Evolutionary conservation across 2,888 invertebrate species (phyloP), one percentile per base, ranked within the genome.

Genomic region (Standfussiana lucernea): DNA sequence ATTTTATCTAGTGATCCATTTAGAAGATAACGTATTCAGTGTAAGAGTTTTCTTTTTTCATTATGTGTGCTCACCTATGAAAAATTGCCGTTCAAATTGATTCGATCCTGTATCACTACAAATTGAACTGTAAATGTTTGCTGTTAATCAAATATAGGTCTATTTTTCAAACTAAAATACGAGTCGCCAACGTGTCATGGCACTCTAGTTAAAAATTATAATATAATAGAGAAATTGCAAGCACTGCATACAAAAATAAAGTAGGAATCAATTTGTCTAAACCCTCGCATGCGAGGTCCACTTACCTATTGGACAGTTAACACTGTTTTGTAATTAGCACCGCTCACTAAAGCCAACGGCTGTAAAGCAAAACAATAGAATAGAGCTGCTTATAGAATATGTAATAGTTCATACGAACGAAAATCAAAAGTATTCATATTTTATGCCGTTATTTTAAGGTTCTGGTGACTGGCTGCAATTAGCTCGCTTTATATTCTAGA

Each of bases 1-100:
- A 89, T 90, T 93, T 90, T 89, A 90, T 89, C 88, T 87, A 86
- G 86, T 86, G 88, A 88, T 89, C 88, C 85, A 88, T 88, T 90
- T 88, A 82, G 77, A 75, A 82, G 72, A 83, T 82, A 86, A 84
- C 80, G 73, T 81, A 74, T 82, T 80, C 70, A 82, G 62, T 80
- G 47, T 82, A 64, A 82, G 79, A 75, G 32, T 64, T 64, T 79
- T 78, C 80, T 82, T 53, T 75, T 62, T 64, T 40, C 40, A 61
- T 56, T 68, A 59, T 59, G 18, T 69, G 18, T 45, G n/a, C 68
- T 50, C 42, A 79, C 64, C 15, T n/a, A 71, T 68, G 78, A 78
- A 77, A 77, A 62, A 77, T 77, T 53, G 28, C n/a, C 15, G 35
- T n/a, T 4, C 37, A 69, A 76, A 21, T 42, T 53, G 18, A 56